A percentile compares a stretch with the other conserved stretches of the same genome.
These are phyloP conservation scores for Zapornia atra DNA, from an alignment of 2,113 vertebrate genomes.

Conservation along the genomic window DNA sequence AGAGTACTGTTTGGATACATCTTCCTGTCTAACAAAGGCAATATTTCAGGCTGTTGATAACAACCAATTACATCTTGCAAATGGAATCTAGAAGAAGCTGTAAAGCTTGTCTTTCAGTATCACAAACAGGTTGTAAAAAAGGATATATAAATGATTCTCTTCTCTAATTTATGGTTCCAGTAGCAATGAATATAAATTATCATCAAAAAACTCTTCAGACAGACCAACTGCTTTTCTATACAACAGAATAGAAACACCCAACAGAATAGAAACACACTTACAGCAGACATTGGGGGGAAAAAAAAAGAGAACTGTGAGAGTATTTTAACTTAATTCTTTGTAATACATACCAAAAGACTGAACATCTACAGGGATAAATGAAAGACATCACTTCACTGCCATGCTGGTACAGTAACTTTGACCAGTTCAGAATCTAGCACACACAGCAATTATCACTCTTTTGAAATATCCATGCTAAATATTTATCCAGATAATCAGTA, in stretches of 20 bases:
- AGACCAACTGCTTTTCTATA: background rate
- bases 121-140: background rate
- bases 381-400: background rate
- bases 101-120: background rate
- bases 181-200: conserved; percentile 4
- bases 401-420: background rate
- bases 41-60: background rate
- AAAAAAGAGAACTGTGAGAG: background rate
- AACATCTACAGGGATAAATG: background rate
- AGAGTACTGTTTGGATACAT: background rate
- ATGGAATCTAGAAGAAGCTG: background rate
- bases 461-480: background rate
- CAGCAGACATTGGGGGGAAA: background rate
- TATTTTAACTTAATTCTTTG: background rate
- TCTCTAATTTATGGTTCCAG: background rate
- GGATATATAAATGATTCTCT: background rate
- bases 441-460: background rate
- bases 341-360: background rate
- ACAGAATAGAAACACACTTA: background rate
- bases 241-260: background rate
- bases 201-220: background rate
- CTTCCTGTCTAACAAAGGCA: background rate
- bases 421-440: background rate
- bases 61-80: conserved; percentile 10
- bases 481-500: background rate